Conservation (phyloP, 2,113 vertebrate genomes). For the Aythya baeri region DNA sequence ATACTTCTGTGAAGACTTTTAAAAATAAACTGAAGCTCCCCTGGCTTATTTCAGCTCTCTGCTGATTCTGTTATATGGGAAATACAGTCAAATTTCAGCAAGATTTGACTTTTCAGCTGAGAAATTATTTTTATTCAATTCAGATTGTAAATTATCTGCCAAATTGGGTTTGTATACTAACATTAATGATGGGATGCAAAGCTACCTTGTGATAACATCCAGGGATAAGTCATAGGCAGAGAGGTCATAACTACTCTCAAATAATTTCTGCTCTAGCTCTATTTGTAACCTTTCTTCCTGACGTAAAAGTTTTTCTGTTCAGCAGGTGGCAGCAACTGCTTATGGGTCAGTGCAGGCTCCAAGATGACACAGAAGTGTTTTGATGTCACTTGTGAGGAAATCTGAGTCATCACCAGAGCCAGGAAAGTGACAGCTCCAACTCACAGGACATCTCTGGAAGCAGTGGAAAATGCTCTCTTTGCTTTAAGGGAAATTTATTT, state of each 20-base stretch:
- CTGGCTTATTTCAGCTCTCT: not conserved
- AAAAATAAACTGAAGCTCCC: not conserved
- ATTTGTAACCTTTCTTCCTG: not conserved
- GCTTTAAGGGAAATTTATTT: not conserved
- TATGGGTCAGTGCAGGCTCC: rapidly evolving
- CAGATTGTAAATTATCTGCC: not conserved
- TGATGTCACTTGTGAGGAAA: not conserved
- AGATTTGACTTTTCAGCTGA: not conserved
- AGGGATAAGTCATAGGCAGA: not conserved
- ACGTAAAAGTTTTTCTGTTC: not conserved
- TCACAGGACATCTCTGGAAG: rapidly evolving
- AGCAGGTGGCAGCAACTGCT: conserved; percentile 47
- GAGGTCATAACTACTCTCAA: not conserved
- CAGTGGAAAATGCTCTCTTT: not conserved
- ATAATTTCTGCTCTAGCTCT: not conserved
- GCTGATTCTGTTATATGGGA: not conserved
- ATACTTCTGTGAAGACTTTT: not conserved
- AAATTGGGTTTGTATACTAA: not conserved
- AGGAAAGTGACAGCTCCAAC: not conserved
- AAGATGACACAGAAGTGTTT: not conserved
- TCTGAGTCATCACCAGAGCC: not conserved
- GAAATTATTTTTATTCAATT: not conserved
- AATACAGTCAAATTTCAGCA: not conserved
- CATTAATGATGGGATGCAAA: not conserved
- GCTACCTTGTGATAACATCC: not conserved